phyloP scores from a whole-genome alignment of 2,888 invertebrate genomes.

The Acanthacorydalis orientalis region DNA sequence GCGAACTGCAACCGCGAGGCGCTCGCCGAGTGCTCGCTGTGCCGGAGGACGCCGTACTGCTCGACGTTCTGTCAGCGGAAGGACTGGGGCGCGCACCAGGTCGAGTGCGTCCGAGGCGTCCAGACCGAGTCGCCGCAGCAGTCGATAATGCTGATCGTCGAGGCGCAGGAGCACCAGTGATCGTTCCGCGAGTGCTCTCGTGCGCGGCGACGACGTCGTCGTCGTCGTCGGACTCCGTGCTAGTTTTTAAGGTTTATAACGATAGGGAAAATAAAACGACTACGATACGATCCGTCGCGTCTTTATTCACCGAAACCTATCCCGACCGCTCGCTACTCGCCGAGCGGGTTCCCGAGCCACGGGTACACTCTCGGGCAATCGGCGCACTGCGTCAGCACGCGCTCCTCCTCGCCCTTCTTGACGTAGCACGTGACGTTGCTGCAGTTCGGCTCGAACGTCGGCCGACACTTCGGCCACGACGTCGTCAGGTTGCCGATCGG shows the following conservation, averaged over 20 bases:
- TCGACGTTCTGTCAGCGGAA: conserved; percentile 81
- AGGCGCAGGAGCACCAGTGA: conserved; percentile 47
- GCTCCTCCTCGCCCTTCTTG: conserved; percentile 18
- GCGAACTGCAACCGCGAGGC: conserved; percentile 82
- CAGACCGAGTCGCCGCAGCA: conserved; percentile 39
- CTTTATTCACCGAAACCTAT: too few species aligned
- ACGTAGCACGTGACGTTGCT: conserved; percentile 12
- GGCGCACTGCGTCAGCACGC: conserved; percentile 32
- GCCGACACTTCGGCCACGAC: conserved; percentile 16
- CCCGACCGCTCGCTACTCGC: conserved; percentile 17
- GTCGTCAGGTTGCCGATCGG: conserved; percentile 22
- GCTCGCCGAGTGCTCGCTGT: conserved; percentile 71
- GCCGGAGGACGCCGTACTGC: conserved; percentile 74
- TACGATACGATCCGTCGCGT: too few species aligned
- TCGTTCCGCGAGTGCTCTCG: neutral
- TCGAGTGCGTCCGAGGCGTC: conserved; percentile 61
- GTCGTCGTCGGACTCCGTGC: too few species aligned
- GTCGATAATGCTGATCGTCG: conserved; percentile 75
- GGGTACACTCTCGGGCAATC: conserved; percentile 34
- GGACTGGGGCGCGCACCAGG: conserved; percentile 76
- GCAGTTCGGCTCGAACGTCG: conserved; percentile 10
- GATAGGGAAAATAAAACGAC: too few species aligned
- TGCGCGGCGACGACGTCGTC: too few species aligned
- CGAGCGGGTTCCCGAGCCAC: conserved; percentile 38
- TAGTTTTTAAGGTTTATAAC: too few species aligned